Conservation (phyloP, 2,113 vertebrate genomes). For the Argyrosomus japonicus region DNA sequence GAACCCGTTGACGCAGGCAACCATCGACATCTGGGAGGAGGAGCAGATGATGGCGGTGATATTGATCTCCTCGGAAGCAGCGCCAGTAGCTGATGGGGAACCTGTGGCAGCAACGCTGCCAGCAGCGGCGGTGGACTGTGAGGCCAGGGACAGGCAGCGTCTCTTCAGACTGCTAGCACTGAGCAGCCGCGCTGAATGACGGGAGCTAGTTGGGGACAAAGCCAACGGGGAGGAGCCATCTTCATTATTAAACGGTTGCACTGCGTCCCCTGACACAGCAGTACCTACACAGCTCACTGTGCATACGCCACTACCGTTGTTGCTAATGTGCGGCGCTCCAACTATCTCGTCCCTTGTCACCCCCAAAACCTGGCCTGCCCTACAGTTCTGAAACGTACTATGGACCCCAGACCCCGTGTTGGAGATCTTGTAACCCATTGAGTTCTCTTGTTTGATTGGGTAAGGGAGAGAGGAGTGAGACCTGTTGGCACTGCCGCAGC, state of each 20-base stretch:
- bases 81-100: constrained; percentile 72
- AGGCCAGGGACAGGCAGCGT: constrained; percentile 86
- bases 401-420: constrained; percentile 67
- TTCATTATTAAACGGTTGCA: constrained; percentile 93
- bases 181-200: constrained; percentile 89
- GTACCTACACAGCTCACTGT: constrained; percentile 71
- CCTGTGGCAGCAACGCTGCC: constrained; percentile 66
- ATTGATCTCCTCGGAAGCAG: constrained; percentile 85
- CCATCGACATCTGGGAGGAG: constrained; percentile 91
- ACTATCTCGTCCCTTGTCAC: constrained; percentile 55
- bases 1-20: constrained; percentile 90
- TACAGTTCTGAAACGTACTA: constrained; percentile 60
- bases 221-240: constrained; percentile 87
- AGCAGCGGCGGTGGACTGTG: constrained; percentile 68
- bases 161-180: constrained; percentile 87
- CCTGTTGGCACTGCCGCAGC: constrained; percentile 54
- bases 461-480: constrained; percentile 75
- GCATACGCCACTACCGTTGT: constrained; percentile 40
- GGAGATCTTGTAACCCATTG: constrained; percentile 85
- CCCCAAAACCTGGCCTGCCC: constrained; percentile 75
- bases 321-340: constrained; percentile 45
- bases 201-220: constrained; percentile 86
- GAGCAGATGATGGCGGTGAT: constrained; percentile 90
- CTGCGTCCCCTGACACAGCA: constrained; percentile 84
- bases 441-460: constrained; percentile 93